A percentile compares a stretch with the other conserved stretches of the same genome.
These are phyloP conservation scores for Odontomachus brunneus DNA, from an alignment of 1,140 invertebrate genomes.

Conservation along the genomic window DNA sequence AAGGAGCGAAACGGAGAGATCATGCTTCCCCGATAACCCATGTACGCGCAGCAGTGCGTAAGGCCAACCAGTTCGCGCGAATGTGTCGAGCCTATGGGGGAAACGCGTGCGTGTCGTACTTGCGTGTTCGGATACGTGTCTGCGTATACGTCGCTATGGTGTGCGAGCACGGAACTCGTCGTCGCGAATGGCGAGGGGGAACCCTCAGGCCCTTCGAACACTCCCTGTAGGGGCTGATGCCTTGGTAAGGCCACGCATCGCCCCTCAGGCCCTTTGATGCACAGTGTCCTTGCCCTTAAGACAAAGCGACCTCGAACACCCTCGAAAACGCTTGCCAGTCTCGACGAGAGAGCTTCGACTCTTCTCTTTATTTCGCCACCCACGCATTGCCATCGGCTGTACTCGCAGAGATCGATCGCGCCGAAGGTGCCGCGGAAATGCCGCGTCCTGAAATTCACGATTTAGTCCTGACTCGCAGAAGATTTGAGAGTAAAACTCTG, in stretches of 20 bases:
- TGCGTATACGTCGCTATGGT: conserved; percentile 20
- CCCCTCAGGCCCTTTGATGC: conserved; percentile 80
- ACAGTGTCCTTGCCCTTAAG: conserved; percentile 49
- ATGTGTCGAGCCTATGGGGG: conserved; percentile 53
- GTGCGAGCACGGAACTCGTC: conserved; percentile 43
- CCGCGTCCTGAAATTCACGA: no score
- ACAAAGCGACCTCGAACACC: background rate
- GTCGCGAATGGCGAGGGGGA: conserved; percentile 47
- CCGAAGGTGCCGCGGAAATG: no score
- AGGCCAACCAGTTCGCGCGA: conserved; percentile 71
- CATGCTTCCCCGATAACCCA: conserved; percentile 82
- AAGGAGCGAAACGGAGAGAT: conserved; percentile 73
- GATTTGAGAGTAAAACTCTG: no score
- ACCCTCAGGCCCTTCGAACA: conserved; percentile 76
- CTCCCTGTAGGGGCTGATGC: conserved; percentile 80
- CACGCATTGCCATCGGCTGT: no score
- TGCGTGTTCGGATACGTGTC: conserved; percentile 43
- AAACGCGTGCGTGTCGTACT: conserved; percentile 44
- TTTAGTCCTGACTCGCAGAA: no score
- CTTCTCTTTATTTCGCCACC: no score
- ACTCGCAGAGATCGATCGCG: no score
- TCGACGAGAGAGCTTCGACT: no score
- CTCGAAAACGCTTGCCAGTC: background rate
- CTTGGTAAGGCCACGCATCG: conserved; percentile 83
- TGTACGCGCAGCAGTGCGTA: conserved; percentile 81